Conservation (phyloP, 2,113 vertebrate species). For the Daubentonia madagascariensis region DNA sequence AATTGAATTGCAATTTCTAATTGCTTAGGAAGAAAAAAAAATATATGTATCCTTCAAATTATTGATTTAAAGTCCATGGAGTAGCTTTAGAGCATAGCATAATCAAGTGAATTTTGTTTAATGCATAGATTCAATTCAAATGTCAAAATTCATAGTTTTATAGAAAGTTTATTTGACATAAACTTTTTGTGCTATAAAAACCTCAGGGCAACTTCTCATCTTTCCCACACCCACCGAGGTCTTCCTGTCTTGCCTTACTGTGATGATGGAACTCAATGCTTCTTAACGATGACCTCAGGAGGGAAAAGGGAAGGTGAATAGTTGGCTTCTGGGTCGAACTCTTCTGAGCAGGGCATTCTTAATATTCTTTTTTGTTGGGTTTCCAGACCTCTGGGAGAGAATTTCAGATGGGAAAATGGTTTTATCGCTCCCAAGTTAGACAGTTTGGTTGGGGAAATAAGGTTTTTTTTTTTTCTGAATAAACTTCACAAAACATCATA, state of each 20-base stretch:
- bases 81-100: neutral
- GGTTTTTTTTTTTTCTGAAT: slow-evolving; percentile 75
- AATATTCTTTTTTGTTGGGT: slow-evolving; percentile 66
- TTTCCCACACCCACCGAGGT: slow-evolving; percentile 34
- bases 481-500: slow-evolving; percentile 86
- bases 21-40: neutral
- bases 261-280: neutral
- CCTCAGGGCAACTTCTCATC: slow-evolving; percentile 9
- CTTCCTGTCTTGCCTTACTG: slow-evolving; percentile 1
- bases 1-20: neutral
- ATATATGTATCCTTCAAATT: neutral
- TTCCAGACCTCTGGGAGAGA: slow-evolving; percentile 57
- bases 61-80: neutral
- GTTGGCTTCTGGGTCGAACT: slow-evolving; percentile 67
- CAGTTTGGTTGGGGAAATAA: slow-evolving; percentile 80
- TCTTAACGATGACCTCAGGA: slow-evolving; percentile 13
- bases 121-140: slow-evolving; percentile 1
- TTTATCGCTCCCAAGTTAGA: slow-evolving; percentile 65
- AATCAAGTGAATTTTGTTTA: slow-evolving; percentile 54
- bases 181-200: slow-evolving; percentile 58
- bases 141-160: slow-evolving; percentile 58
- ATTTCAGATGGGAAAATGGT: slow-evolving; percentile 70
- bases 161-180: slow-evolving; percentile 31
- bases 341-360: slow-evolving; percentile 75
- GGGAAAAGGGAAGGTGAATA: slow-evolving; percentile 45